Evolutionary conservation across 37 sponge, comb jelly and placozoan species (phyloP).

Genomic region (Geodia barretti): DNA sequence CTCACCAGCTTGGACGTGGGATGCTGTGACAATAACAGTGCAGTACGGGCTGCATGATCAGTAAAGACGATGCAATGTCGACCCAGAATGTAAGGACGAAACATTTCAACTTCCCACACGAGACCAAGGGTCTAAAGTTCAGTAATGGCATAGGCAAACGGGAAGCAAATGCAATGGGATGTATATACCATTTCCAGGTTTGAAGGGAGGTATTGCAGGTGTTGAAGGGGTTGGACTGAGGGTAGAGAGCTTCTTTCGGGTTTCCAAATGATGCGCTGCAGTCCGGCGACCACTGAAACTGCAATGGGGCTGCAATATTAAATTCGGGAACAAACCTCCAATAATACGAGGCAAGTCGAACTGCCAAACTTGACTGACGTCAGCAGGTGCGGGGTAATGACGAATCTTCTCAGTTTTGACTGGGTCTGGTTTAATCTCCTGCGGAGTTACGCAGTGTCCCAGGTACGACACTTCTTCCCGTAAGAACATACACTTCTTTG

Average conservation of each 20-base stretch:
- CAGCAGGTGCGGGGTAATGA: conserved; percentile 2
- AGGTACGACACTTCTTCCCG: not conserved
- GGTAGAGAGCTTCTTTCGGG: too few species aligned
- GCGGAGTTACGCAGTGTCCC: conserved; percentile 23
- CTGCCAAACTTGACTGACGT: not conserved
- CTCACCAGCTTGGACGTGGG: too few species aligned
- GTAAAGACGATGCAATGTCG: too few species aligned
- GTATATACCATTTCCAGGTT: conserved; percentile 31
- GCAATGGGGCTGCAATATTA: conserved; percentile 28
- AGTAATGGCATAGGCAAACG: conserved; percentile 23
- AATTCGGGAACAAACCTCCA: conserved; percentile 35
- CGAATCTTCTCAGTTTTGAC: conserved; percentile 19
- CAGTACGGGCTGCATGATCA: too few species aligned
- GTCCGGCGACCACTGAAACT: too few species aligned
- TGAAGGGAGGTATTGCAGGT: too few species aligned
- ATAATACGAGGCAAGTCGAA: conserved; percentile 42
- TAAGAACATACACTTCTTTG: conserved; percentile 13
- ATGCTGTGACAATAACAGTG: too few species aligned
- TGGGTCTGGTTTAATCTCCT: conserved; percentile 48
- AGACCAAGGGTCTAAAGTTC: too few species aligned
- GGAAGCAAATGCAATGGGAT: conserved; percentile 63
- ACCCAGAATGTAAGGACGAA: too few species aligned
- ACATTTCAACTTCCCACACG: too few species aligned
- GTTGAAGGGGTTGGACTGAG: too few species aligned
- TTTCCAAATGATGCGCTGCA: too few species aligned